Evolutionary conservation across 2,113 vertebrate genomes (phyloP), one percentile per base, ranked within the genome.

Genomic region (Tragulus kanchil): DNA sequence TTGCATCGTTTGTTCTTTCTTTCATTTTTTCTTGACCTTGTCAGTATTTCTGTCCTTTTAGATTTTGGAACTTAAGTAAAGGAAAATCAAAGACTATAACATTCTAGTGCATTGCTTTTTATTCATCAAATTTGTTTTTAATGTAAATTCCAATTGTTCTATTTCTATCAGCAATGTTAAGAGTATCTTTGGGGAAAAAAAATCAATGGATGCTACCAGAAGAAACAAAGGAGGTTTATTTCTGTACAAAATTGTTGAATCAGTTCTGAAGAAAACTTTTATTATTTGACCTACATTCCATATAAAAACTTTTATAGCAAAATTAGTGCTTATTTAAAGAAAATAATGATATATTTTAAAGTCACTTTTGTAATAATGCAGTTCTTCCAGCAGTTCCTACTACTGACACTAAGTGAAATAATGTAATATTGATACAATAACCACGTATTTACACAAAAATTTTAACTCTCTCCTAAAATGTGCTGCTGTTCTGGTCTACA

Each of bases 1-100:
- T 99, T 99, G 99, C 99, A 99, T 99, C 99, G 94, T 99, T 99
- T 99, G 99, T 99, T 99, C 98, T 98, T 98, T 98, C 98, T 98
- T 98, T 98, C 94, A 94, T 98, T 99, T 98, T 98, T 98, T 93
- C 94, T 95, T 36, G 75, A 98, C 98, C 97, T 98, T 95, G 98
- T 98, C 96, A 98, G 97, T 98, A 98, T 98, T 98, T 94, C 98
- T 97, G 96, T 98, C 97, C 94, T 97, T 97, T 98, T 97, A 83
- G 52, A 93, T 98, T 99, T 98, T 95, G 85, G 92, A 95, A 98
- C 97, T 98, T 97, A 95, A 98, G 95, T 97, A 92, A 97, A 98
- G 96, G 93, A 97, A 96, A 94, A 98, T 50, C 89, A 97, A 97
- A 97, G 93, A 97, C 96, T 98, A 94, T 96, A 97, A 94, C 26